Evolutionary conservation across 2,113 vertebrate species (phyloP), one percentile per base, ranked within the genome.

Genomic region (Pomatostomus ruficeps): DNA sequence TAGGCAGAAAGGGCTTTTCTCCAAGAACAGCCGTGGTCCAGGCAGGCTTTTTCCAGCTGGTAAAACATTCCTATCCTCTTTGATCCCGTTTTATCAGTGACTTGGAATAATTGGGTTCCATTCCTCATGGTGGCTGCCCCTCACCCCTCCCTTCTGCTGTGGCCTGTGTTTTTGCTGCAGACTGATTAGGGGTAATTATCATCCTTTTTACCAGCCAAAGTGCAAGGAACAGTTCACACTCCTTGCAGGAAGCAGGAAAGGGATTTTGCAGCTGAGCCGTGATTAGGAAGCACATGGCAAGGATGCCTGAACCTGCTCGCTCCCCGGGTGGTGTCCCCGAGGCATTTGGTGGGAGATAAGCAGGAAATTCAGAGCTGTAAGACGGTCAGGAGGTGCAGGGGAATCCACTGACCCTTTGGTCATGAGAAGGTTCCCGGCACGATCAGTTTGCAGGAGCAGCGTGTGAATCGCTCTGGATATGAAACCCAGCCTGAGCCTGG

Each of bases 101-200:
- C 84, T 88, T 70, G 89, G 86, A 95, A 93, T 91, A 95, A 94
- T 42, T 91, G 68, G 88, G 77, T 62, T 78, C 79, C 35, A 66
- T 76, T 78, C 80, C 77, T 96, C 68, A 4, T 14, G 55, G 90
- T 55, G 73, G 58, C 85, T 91, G 78, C 23, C 28, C 59, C 36
- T 21, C 26, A 62, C 70, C 48, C 31, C 66, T 55, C 42, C 62
- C 55, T 72, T 77, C 70, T 90, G 57, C 90, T 29, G 66, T 59
- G 68, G 49, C 74, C 80, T 84, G 40, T 92, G 70, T 43, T 85
- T 89, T 71, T 79, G 80, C 94, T 93, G 79, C 85, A 66, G 82
- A 77, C 73, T 75, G 82, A 97, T 95, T 91, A 95, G 72, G 83
- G 86, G 89, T 89, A 91, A 96, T 95, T 96, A 96, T 84, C 91